Base-by-base conservation (phyloP, 1,140 invertebrate species). In the Sycobia sp. region DNA sequence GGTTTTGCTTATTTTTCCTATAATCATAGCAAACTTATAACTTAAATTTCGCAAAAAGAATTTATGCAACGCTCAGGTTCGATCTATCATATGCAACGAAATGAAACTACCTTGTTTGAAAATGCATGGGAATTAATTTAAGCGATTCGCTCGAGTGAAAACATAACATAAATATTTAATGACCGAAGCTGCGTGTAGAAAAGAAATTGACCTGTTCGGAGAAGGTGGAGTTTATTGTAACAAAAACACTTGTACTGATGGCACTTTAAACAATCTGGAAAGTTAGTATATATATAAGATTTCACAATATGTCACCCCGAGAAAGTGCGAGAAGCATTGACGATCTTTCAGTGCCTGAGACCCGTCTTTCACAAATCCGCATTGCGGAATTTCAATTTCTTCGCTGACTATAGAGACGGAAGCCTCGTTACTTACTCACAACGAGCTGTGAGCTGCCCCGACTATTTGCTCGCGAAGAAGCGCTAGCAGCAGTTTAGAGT, bases 241-340 rank as follows among this genome's bases (percentile, higher is more conserved):
- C 36, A 58, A 34, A 25, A 38, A 32, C n/a, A 18, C 32, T 36
- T 38, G 22, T 25, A 53, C 27, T 16, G 10, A 27, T 32, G n/a
- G 58, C 38, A 53, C 46, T 36, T 36, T 22, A 14, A 50, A 41
- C 27, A 4, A 51, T 60, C 25, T 60, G 36, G 58, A 54, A 62
- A 54, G 59, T 11, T 47, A 14, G 55, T 62, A n/a, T n/a, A n/a
- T n/a, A n/a, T n/a, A n/a, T n/a, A 10, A 29, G 8, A 9, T 46
- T 62, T 53, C 59, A 54, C 22, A 23, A 62, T 47, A 53, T 51
- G 58, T 34, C 58, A 61, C 53, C 38, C 7, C 13, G 58, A 51
- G 58, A 61, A 61, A 61, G 47, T 53, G 5, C 10, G 32, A n/a
- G 18, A 38, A 59, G 41, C 23, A 22, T 11, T 4, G 46, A 39